A percentile compares a stretch with the other conserved stretches of the same genome.
Evolutionary conservation across 1,140 invertebrate species (phyloP).

Genomic region (Drosophila seguyi): DNA sequence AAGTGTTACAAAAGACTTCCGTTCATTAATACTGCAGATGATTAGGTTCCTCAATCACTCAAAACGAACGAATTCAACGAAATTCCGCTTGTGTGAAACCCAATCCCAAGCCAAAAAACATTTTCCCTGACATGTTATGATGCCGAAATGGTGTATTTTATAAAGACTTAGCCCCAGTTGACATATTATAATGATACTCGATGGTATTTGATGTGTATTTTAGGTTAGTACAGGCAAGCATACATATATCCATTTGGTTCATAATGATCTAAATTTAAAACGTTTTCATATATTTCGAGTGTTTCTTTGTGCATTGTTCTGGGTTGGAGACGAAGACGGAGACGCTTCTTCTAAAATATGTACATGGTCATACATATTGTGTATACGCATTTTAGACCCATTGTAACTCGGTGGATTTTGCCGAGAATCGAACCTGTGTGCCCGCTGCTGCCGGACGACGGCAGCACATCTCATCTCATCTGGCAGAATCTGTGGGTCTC

Average conservation of each 20-base stretch:
- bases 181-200: constrained; percentile 11
- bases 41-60: neutral
- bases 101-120: constrained; percentile 5
- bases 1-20: constrained; percentile 1
- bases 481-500: constrained; percentile 43
- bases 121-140: constrained; percentile 15
- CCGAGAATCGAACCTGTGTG: constrained; percentile 44
- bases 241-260: constrained; percentile 25
- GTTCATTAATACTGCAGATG: neutral
- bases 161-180: neutral
- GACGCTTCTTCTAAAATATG: constrained; percentile 33
- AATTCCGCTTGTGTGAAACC: neutral
- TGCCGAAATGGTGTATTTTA: neutral
- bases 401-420: constrained; percentile 63
- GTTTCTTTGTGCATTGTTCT: constrained; percentile 64
- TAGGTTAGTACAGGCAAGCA: constrained; percentile 46
- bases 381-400: constrained; percentile 54
- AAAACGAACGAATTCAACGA: neutral
- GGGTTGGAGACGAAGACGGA: constrained; percentile 12
- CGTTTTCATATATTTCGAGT: constrained; percentile 45
- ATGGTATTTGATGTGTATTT: constrained; percentile 30
- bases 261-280: constrained; percentile 68
- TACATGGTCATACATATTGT: constrained; percentile 44
- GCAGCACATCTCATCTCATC: constrained; percentile 31
- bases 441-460: constrained; percentile 37